Conservation (phyloP, 2,888 invertebrate genomes). For the Dichetophora obliterata region DNA sequence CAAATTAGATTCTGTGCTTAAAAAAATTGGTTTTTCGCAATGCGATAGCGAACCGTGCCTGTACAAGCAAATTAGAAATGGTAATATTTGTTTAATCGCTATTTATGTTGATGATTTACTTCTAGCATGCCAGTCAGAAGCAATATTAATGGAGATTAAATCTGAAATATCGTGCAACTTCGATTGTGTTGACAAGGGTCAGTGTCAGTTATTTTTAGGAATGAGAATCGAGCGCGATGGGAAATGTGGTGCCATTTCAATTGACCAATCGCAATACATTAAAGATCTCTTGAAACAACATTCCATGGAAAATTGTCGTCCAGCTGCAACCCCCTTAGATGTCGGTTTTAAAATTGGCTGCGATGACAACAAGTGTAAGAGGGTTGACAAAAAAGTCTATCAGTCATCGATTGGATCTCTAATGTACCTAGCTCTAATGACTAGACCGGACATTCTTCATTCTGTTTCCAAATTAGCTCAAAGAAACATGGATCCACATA, state of each 20-base stretch:
- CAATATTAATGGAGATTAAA: constrained; percentile 17
- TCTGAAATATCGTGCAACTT: constrained; percentile 22
- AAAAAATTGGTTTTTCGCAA: too few relatives aligned
- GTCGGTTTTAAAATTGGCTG: too few relatives aligned
- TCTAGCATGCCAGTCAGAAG: too few relatives aligned
- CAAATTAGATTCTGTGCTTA: constrained; percentile 18
- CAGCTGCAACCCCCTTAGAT: background rate
- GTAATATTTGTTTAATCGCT: too few relatives aligned
- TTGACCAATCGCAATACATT: too few relatives aligned
- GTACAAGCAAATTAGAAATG: too few relatives aligned
- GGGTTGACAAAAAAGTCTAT: constrained; percentile 21
- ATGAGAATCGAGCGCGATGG: constrained; percentile 41
- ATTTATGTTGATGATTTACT: too few relatives aligned
- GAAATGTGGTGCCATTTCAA: constrained; percentile 34
- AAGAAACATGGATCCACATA: too few relatives aligned
- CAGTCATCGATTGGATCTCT: constrained; percentile 31
- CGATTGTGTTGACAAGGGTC: constrained; percentile 13
- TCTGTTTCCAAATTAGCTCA: too few relatives aligned
- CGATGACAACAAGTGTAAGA: too few relatives aligned
- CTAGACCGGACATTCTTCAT: constrained; percentile 32
- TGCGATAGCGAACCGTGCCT: too few relatives aligned
- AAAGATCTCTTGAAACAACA: constrained; percentile 18
- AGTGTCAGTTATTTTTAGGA: constrained; percentile 41
- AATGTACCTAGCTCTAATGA: constrained; percentile 33
- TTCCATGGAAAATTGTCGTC: too few relatives aligned